Percentiles rank a stretch among this genome's conserved stretches.
Evolutionary conservation across 1,140 invertebrate species (phyloP).

Genomic region (Leptinotarsa undecemlineata): DNA sequence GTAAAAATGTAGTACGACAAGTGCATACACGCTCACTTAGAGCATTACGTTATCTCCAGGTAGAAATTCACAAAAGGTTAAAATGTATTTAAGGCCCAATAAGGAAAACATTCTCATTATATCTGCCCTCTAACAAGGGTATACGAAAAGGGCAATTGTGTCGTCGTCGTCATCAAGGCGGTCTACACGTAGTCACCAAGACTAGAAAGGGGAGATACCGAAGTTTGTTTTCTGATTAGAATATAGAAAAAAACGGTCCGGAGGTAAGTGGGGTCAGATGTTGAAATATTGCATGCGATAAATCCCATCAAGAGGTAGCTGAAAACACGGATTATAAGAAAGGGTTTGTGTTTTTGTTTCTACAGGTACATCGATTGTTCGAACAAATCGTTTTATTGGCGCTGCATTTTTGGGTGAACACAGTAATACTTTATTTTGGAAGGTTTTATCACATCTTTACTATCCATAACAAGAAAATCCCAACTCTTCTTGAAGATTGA

Average conservation of each 20-base stretch:
- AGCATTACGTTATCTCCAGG: slow-evolving; percentile 16
- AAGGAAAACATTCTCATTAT: slow-evolving; percentile 24
- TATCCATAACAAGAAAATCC: too few relatives aligned
- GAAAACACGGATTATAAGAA: background rate
- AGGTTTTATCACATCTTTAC: too few relatives aligned
- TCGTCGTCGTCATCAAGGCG: slow-evolving; percentile 12
- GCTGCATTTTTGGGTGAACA: too few relatives aligned
- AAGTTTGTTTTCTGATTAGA: slow-evolving; percentile 8
- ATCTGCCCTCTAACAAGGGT: slow-evolving; percentile 20
- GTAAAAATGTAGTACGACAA: slow-evolving; percentile 23
- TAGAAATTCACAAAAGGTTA: slow-evolving; percentile 24
- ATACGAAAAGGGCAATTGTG: slow-evolving; percentile 17
- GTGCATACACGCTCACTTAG: slow-evolving; percentile 18
- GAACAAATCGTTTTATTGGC: too few relatives aligned
- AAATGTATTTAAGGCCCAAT: slow-evolving; percentile 23
- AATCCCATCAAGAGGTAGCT: background rate
- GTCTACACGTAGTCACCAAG: background rate
- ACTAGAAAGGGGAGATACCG: slow-evolving; percentile 8
- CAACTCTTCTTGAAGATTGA: too few relatives aligned
- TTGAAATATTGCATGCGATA: background rate
- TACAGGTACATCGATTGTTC: too few relatives aligned
- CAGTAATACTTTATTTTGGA: too few relatives aligned
- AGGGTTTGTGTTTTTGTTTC: too few relatives aligned
- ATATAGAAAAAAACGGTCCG: background rate
- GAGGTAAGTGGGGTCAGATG: background rate